phyloP scores from a whole-genome alignment of 64 coral and sea anemone genomes.

The Platygyra sinensis region DNA sequence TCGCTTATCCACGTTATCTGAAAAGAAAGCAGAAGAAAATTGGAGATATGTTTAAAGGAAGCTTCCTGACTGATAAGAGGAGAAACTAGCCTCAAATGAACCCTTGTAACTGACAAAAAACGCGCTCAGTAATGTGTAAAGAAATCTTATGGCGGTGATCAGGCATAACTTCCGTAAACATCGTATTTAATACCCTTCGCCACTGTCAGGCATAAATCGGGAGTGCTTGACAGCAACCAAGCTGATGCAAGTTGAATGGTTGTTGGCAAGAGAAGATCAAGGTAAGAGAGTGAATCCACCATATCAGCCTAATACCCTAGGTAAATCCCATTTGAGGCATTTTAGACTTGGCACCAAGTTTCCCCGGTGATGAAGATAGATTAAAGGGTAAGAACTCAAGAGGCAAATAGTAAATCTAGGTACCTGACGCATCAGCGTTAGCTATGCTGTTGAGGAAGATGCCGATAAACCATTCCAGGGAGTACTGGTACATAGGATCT shows the following conservation, averaged over 20 bases:
- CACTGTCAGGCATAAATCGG: too few species aligned
- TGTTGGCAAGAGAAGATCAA: too few species aligned
- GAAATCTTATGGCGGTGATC: too few species aligned
- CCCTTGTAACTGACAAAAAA: neutral
- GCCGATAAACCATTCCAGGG: slow-evolving; percentile 96
- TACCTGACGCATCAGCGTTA: slow-evolving; percentile 93
- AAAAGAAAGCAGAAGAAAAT: slow-evolving; percentile 6
- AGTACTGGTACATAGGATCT: slow-evolving; percentile 99
- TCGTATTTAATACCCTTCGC: neutral
- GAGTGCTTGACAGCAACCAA: too few species aligned
- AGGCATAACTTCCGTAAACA: neutral
- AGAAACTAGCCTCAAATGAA: neutral
- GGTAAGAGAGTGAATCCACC: too few species aligned
- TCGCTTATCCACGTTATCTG: slow-evolving; percentile 94
- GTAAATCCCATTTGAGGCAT: too few species aligned
- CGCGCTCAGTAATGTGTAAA: too few species aligned
- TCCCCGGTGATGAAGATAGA: too few species aligned
- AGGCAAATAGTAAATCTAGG: neutral
- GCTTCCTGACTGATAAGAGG: neutral
- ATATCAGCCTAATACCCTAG: too few species aligned
- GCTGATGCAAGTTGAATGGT: too few species aligned
- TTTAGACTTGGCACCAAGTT: too few species aligned
- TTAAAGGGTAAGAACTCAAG: too few species aligned
- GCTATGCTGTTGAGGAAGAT: slow-evolving; percentile 98
- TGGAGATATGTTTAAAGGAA: neutral